Conservation (phyloP, 1,140 invertebrate species). For the Megalonaias nervosa region DNA sequence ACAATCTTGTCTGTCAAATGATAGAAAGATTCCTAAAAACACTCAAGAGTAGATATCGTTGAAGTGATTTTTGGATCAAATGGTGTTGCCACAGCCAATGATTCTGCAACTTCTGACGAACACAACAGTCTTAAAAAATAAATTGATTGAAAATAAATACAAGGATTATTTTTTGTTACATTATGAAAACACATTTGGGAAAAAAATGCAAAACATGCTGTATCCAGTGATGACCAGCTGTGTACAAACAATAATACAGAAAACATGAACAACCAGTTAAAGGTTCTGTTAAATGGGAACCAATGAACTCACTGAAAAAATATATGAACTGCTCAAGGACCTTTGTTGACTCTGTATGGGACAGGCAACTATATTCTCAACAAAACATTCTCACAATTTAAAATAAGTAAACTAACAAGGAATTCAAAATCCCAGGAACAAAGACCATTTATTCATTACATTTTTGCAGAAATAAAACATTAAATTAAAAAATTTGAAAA, state of each 20-base stretch:
- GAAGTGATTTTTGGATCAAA: slow-evolving; percentile 6
- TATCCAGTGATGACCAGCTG: neutral
- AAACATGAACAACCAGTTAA: slow-evolving; percentile 27
- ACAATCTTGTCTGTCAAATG: slow-evolving; percentile 28
- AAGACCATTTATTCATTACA: neutral
- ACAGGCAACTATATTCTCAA: slow-evolving; percentile 14
- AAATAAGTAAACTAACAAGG: slow-evolving; percentile 1
- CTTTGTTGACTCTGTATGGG: slow-evolving; percentile 4
- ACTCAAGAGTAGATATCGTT: slow-evolving; percentile 3
- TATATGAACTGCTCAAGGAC: slow-evolving; percentile 8
- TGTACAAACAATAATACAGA: slow-evolving; percentile 28
- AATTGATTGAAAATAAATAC: slow-evolving; percentile 1
- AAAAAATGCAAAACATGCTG: neutral
- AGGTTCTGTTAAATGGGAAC: slow-evolving; percentile 23
- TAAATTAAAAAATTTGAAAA: slow-evolving; percentile 2
- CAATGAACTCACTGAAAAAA: slow-evolving; percentile 15
- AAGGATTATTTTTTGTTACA: slow-evolving; percentile 5
- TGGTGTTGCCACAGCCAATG: slow-evolving; percentile 1
- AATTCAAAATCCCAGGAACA: slow-evolving; percentile 13
- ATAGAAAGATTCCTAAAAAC: slow-evolving; percentile 11
- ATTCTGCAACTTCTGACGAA: neutral
- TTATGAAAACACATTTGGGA: neutral
- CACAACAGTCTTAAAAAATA: neutral
- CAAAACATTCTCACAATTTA: neutral
- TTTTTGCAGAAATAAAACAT: neutral